Evolutionary conservation across 1,140 invertebrate genomes (phyloP).

Genomic region (Ganaspis sp.): DNA sequence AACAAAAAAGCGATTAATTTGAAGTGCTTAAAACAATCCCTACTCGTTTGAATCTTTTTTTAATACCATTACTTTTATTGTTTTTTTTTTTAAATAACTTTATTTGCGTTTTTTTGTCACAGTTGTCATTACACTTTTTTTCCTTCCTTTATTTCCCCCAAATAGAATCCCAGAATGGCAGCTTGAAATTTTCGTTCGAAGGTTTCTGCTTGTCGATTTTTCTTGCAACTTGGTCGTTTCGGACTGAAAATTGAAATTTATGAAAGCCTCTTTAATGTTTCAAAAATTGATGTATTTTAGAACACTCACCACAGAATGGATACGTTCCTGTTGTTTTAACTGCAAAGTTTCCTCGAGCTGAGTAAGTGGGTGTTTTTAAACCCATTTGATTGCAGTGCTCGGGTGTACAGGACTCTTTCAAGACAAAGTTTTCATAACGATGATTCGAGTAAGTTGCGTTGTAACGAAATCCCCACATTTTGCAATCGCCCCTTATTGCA

Average conservation of each 20-base stretch:
- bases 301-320: conserved; percentile 55
- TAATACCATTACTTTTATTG: too few species aligned
- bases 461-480: conserved; percentile 57
- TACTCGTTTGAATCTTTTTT: too few species aligned
- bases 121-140: neutral
- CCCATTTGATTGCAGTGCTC: conserved; percentile 54
- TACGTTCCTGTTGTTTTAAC: conserved; percentile 54
- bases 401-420: conserved; percentile 41
- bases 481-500: conserved; percentile 49
- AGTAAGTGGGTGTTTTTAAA: conserved; percentile 47
- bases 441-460: conserved; percentile 34
- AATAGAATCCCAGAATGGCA: neutral
- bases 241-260: neutral
- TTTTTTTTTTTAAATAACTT: conserved; percentile 22
- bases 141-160: neutral
- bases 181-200: neutral
- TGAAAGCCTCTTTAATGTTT: conserved; percentile 31
- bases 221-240: neutral
- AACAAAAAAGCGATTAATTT: too few species aligned
- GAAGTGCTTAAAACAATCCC: too few species aligned
- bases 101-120: neutral
- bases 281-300: conserved; percentile 12
- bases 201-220: neutral
- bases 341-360: conserved; percentile 51
- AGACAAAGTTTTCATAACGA: conserved; percentile 37